phyloP scores from a whole-genome alignment of 1,140 invertebrate genomes.

The Tetragnatha versicolor region DNA sequence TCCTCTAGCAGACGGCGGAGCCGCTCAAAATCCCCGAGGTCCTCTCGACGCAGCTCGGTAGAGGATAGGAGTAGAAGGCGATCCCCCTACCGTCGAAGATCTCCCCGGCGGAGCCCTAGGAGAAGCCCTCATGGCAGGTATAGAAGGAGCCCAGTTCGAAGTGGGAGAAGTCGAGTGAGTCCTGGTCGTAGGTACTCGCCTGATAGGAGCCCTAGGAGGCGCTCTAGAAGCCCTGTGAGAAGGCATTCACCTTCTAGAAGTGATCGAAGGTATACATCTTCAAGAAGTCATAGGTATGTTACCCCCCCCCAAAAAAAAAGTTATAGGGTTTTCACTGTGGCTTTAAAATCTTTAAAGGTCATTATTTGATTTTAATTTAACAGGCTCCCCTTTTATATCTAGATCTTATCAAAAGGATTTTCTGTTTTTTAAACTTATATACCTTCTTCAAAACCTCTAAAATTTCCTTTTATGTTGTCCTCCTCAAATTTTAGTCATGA shows the following conservation, averaged over 20 bases:
- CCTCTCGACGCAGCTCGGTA: conserved; percentile 6
- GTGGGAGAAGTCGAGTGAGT: background rate
- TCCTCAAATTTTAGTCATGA: no score
- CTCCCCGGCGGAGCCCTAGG: background rate
- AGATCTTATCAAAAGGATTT: no score
- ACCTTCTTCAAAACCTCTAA: no score
- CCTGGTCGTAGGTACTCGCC: background rate
- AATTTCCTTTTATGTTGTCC: no score
- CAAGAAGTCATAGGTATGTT: conserved; percentile 37
- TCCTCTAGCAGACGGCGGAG: background rate
- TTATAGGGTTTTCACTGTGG: no score
- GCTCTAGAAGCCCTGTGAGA: conserved; percentile 21
- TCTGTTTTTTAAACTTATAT: no score
- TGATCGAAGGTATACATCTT: background rate
- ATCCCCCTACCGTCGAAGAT: conserved; percentile 1
- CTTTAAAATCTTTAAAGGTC: no score
- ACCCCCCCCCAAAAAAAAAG: no score
- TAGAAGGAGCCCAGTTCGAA: conserved; percentile 14
- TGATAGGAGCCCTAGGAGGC: conserved; percentile 8
- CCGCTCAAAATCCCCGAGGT: background rate
- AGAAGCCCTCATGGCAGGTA: conserved; percentile 29
- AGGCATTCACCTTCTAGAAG: conserved; percentile 1
- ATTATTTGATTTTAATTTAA: no score
- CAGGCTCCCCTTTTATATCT: no score
- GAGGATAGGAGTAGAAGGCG: conserved; percentile 4